phyloP scores from a whole-genome alignment of 2,888 invertebrate genomes.

The Clanis bilineata region DNA sequence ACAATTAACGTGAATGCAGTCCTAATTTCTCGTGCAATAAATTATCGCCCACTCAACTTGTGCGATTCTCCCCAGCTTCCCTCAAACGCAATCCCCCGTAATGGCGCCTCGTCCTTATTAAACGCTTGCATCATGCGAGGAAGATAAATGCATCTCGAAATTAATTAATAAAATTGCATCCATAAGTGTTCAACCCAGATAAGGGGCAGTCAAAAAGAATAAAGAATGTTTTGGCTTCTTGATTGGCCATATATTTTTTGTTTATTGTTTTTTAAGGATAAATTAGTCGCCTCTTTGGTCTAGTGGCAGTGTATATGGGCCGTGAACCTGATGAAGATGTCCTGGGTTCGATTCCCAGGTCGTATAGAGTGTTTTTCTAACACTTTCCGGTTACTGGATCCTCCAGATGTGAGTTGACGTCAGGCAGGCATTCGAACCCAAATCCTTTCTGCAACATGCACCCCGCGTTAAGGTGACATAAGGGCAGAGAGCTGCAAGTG shows the following conservation, averaged over 20 bases:
- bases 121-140: slow-evolving; percentile 65
- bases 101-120: slow-evolving; percentile 64
- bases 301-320: no score
- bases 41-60: slow-evolving; percentile 41
- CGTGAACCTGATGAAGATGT: no score
- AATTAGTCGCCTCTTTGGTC: no score
- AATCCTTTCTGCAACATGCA: no score
- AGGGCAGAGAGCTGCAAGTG: no score
- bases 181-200: slow-evolving; percentile 48
- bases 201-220: slow-evolving; percentile 41
- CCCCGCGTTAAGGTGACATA: no score
- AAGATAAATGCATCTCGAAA: slow-evolving; percentile 75
- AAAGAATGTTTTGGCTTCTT: slow-evolving; percentile 38
- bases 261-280: slow-evolving; percentile 21
- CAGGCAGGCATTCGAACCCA: no score
- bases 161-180: slow-evolving; percentile 77
- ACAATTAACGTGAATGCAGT: slow-evolving; percentile 18
- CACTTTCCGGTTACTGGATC: no score
- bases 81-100: slow-evolving; percentile 57
- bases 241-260: slow-evolving; percentile 44
- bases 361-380: no score
- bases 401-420: no score
- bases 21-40: slow-evolving; percentile 34
- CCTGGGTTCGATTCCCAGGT: no score
- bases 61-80: slow-evolving; percentile 49